A percentile compares a stretch with the other conserved stretches of the same genome.
Evolutionary conservation across 2,113 vertebrate species (phyloP).

Genomic region (Fregetta grallaria): DNA sequence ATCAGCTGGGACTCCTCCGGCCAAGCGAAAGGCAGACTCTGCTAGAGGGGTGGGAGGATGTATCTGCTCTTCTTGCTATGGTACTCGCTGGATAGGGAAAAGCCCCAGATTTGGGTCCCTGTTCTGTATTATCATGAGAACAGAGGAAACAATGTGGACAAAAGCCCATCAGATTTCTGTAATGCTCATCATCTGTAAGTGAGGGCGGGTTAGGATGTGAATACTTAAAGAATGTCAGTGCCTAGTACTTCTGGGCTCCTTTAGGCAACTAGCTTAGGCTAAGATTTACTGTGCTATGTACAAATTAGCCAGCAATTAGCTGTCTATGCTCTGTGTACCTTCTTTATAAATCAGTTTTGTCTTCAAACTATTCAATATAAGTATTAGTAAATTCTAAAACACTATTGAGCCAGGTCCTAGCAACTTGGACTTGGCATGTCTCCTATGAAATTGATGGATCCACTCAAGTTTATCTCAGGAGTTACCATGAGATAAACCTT

Average conservation of each 20-base stretch:
- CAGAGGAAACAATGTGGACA: background rate
- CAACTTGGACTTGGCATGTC: background rate
- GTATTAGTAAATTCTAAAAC: background rate
- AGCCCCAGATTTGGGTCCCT: background rate
- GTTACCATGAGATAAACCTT: background rate
- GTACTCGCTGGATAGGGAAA: background rate
- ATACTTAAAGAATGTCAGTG: background rate
- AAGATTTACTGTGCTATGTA: background rate
- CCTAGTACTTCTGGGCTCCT: background rate
- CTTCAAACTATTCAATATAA: background rate
- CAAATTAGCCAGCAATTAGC: background rate
- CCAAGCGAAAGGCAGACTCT: background rate
- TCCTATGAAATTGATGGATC: background rate
- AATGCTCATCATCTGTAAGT: background rate
- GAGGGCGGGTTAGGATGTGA: background rate
- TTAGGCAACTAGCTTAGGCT: background rate
- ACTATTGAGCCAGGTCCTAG: background rate
- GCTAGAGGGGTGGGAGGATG: background rate
- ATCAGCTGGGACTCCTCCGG: background rate
- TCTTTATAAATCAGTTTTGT: background rate
- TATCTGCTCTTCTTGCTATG: background rate
- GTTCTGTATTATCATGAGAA: background rate
- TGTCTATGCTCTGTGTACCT: background rate
- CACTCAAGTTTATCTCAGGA: background rate
- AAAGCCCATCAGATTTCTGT: background rate